A percentile compares a stretch with the other conserved stretches of the same genome.
phyloP scores from a whole-genome alignment of 2,888 invertebrate genomes.

The Andricus quercusramuli region DNA sequence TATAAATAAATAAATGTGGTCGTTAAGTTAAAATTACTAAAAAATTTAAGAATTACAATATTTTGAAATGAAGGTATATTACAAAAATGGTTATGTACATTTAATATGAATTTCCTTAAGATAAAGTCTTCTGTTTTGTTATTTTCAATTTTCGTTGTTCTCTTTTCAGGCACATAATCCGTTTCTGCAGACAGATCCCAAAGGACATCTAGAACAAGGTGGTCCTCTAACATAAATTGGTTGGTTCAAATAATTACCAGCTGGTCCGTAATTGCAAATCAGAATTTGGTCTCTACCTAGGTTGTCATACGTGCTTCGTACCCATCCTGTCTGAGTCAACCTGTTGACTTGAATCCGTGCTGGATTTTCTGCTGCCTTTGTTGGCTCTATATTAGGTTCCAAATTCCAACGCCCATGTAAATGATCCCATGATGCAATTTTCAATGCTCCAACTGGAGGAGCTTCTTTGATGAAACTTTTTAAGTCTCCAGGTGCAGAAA shows the following conservation, averaged over 20 bases:
- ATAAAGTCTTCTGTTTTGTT: too few relatives aligned
- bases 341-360: not conserved
- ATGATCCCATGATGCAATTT: not conserved
- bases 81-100: too few relatives aligned
- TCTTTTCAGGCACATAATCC: not conserved
- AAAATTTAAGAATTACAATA: too few relatives aligned
- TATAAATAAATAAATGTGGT: too few relatives aligned
- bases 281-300: conserved; percentile 44
- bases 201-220: conserved; percentile 44
- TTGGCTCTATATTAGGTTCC: not conserved
- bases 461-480: not conserved
- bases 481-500: not conserved
- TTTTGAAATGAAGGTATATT: too few relatives aligned
- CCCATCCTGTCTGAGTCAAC: conserved; percentile 4
- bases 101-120: too few relatives aligned
- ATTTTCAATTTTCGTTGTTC: not conserved
- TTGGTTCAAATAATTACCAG: conserved; percentile 39
- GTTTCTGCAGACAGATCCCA: conserved; percentile 33
- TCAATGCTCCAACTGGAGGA: not conserved
- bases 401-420: not conserved
- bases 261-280: conserved; percentile 48
- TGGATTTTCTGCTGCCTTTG: not conserved
- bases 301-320: not conserved
- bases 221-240: conserved; percentile 41
- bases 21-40: too few relatives aligned